Evolutionary conservation across 2,797 vertebrate genomes (phyloP).

Genomic region (Enteromius trimaculatus): DNA sequence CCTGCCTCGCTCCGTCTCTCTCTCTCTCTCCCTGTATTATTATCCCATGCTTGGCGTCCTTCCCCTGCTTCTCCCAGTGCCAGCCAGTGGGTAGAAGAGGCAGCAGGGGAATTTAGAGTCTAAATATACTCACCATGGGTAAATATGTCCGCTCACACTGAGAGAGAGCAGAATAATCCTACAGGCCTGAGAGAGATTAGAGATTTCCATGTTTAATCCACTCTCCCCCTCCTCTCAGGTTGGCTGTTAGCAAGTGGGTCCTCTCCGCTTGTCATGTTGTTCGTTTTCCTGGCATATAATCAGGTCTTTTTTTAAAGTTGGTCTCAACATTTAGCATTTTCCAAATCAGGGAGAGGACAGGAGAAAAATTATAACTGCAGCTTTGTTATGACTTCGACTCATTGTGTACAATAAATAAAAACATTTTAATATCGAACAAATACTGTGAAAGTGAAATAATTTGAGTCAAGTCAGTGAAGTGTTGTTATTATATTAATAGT

Average conservation of each 20-base stretch:
- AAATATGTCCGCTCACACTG: constrained; percentile 60
- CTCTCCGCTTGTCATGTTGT: constrained; percentile 46
- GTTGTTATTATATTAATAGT: not conserved
- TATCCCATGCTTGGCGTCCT: constrained; percentile 57
- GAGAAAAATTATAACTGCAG: not conserved
- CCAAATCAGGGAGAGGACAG: constrained; percentile 3
- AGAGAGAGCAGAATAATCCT: constrained; percentile 61
- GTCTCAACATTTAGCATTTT: constrained; percentile 29
- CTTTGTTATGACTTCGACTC: constrained; percentile 5
- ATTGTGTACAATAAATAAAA: not conserved
- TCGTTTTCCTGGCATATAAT: constrained; percentile 39
- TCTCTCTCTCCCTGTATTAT: constrained; percentile 48
- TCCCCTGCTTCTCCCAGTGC: constrained; percentile 58
- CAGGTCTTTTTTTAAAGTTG: constrained; percentile 35
- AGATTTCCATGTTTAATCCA: constrained; percentile 62
- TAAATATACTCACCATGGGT: constrained; percentile 64
- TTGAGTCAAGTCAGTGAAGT: not conserved
- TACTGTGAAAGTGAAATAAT: constrained; percentile 7
- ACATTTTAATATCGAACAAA: not conserved
- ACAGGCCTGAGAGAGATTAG: constrained; percentile 61
- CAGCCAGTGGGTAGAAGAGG: constrained; percentile 61
- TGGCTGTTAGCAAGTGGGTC: constrained; percentile 50
- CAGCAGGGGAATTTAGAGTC: constrained; percentile 62
- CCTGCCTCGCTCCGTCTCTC: constrained; percentile 32
- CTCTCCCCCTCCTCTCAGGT: constrained; percentile 57